phyloP scores from a whole-genome alignment of 2,113 vertebrate species.

The Acinonyx jubatus region DNA sequence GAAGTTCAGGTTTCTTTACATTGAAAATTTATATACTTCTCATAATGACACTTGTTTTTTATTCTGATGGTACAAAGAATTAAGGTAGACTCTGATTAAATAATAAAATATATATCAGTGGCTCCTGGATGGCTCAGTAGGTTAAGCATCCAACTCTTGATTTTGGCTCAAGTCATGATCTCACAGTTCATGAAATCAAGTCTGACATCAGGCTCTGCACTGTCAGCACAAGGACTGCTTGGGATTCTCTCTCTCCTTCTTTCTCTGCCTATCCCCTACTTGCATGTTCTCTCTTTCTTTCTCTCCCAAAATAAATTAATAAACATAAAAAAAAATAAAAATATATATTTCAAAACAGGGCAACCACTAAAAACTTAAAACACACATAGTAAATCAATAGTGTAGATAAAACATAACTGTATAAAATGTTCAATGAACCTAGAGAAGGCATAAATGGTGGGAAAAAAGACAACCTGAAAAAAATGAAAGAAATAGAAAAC shows the following conservation, averaged over 20 bases:
- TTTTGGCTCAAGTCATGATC: too few relatives aligned
- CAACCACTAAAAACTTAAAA: neutral
- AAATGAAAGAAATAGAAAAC: neutral
- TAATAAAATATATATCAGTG: neutral
- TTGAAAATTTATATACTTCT: neutral
- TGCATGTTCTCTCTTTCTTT: too few relatives aligned
- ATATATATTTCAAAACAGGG: neutral
- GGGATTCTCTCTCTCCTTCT: too few relatives aligned
- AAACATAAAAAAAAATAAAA: too few relatives aligned
- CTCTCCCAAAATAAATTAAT: too few relatives aligned
- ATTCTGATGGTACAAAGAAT: neutral
- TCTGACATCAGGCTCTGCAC: too few relatives aligned
- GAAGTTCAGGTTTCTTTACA: neutral
- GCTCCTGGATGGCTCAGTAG: too few relatives aligned
- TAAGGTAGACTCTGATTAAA: neutral
- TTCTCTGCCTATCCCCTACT: too few relatives aligned
- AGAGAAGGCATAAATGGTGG: neutral
- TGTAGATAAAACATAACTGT: neutral
- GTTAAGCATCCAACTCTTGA: too few relatives aligned
- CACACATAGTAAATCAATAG: neutral
- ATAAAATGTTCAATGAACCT: neutral
- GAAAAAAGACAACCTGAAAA: neutral
- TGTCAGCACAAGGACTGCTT: too few relatives aligned
- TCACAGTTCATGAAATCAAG: too few relatives aligned
- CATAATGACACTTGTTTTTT: neutral